phyloP scores from a whole-genome alignment of 2,113 vertebrate genomes.

The Saiga tatarica region DNA sequence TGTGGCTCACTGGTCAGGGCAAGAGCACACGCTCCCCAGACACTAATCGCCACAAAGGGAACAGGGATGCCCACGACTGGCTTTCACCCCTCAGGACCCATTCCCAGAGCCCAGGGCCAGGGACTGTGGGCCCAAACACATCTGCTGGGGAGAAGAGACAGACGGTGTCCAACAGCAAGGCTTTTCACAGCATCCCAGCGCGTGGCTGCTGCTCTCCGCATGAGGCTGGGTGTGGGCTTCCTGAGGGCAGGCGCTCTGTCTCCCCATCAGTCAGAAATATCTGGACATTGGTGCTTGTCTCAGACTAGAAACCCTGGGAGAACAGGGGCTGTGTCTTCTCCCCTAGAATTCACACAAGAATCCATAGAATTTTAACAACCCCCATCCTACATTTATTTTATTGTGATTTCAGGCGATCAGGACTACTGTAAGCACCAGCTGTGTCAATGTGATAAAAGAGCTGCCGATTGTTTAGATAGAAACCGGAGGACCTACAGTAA shows the following conservation, averaged over 20 bases:
- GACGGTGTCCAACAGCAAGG: too few relatives aligned
- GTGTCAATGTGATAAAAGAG: conserved; percentile 56
- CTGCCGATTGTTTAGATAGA: conserved; percentile 17
- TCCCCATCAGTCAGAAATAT: not conserved
- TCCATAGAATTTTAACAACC: not conserved
- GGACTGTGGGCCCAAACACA: too few relatives aligned
- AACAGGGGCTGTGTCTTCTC: not conserved
- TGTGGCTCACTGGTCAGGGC: too few relatives aligned
- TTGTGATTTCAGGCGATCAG: not conserved
- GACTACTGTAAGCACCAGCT: conserved; percentile 25
- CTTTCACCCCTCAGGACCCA: too few relatives aligned
- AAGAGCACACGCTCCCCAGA: too few relatives aligned
- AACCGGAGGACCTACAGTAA: fast-evolving
- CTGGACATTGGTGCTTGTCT: not conserved
- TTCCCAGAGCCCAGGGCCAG: too few relatives aligned
- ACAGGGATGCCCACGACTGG: too few relatives aligned
- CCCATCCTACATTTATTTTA: not conserved
- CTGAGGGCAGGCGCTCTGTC: not conserved
- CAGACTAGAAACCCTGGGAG: not conserved
- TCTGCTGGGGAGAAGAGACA: too few relatives aligned
- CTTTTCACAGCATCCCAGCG: too few relatives aligned
- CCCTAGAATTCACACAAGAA: not conserved
- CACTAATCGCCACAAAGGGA: too few relatives aligned
- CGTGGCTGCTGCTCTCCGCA: too few relatives aligned
- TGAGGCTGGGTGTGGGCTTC: too few relatives aligned